A percentile compares a stretch with the other conserved stretches of the same genome.
phyloP scores from a whole-genome alignment of 2,797 vertebrate genomes.

The Sebastes reedi region DNA sequence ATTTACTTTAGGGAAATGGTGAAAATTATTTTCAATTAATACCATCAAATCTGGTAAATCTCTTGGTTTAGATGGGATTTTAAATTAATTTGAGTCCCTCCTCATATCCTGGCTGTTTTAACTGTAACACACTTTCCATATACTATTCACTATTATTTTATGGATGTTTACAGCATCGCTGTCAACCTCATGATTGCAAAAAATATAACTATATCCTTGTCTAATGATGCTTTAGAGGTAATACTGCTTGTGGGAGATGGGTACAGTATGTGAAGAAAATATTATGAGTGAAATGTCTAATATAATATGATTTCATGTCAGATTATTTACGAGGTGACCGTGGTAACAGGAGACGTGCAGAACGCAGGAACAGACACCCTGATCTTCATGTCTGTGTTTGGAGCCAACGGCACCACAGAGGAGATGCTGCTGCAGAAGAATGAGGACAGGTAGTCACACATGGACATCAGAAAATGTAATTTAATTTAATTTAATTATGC shows the following conservation, averaged over 20 bases:
- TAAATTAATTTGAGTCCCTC: neutral
- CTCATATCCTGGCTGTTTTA: too few species aligned
- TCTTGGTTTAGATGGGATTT: neutral
- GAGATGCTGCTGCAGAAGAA: conserved; percentile 93
- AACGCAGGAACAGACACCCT: conserved; percentile 88
- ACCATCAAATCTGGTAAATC: neutral
- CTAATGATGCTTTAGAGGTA: neutral
- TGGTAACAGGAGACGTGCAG: conserved; percentile 91
- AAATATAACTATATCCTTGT: too few species aligned
- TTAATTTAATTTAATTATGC: neutral
- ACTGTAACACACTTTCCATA: too few species aligned
- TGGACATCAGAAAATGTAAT: neutral
- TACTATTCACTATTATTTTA: too few species aligned
- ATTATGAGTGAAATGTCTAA: neutral
- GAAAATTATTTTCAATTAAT: neutral
- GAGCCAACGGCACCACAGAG: conserved; percentile 91
- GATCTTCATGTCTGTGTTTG: conserved; percentile 93
- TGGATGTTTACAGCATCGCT: too few species aligned
- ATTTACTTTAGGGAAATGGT: neutral
- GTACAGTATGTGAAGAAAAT: neutral
- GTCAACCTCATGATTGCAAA: too few species aligned
- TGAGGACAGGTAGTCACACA: conserved; percentile 86
- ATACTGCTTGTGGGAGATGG: neutral
- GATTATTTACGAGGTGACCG: conserved; percentile 91
- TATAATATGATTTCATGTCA: conserved; percentile 41